Conservation (phyloP, 2,113 vertebrate genomes). For the Cygnus buccinator region DNA sequence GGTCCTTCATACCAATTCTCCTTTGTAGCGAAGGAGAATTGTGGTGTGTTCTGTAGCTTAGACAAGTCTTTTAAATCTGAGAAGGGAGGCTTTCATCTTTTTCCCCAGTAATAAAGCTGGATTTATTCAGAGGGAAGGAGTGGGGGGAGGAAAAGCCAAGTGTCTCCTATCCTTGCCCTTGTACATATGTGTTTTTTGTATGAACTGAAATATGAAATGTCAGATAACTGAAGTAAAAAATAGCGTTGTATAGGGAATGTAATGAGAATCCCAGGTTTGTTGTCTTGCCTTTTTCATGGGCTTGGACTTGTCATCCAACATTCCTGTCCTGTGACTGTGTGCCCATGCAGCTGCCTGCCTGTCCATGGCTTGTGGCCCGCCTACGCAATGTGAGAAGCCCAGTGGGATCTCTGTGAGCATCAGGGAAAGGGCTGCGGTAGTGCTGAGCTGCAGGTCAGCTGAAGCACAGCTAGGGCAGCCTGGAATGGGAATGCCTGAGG, state of each 20-base stretch:
- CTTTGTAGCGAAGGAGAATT: background rate
- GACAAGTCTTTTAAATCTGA: background rate
- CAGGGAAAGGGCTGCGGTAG: rapidly evolving
- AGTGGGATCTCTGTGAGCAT: background rate
- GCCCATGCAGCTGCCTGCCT: background rate
- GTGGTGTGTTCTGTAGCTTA: background rate
- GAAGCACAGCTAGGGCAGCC: background rate
- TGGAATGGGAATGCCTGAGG: background rate
- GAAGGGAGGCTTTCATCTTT: background rate
- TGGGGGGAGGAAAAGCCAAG: background rate
- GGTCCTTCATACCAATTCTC: background rate
- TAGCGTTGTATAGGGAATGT: background rate
- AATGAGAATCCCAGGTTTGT: background rate
- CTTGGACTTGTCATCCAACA: background rate
- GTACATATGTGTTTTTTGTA: background rate
- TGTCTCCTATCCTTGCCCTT: background rate
- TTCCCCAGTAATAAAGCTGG: background rate
- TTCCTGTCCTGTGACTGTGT: background rate
- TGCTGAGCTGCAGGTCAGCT: background rate
- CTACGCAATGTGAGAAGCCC: background rate
- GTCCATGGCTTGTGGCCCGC: background rate
- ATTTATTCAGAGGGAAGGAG: background rate
- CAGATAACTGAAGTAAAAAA: background rate
- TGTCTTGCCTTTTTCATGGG: background rate
- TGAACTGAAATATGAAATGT: background rate